A percentile compares a stretch with the other conserved stretches of the same genome.
phyloP scores from a whole-genome alignment of 2,113 vertebrate genomes.

The Hydrochoerus hydrochaeris region DNA sequence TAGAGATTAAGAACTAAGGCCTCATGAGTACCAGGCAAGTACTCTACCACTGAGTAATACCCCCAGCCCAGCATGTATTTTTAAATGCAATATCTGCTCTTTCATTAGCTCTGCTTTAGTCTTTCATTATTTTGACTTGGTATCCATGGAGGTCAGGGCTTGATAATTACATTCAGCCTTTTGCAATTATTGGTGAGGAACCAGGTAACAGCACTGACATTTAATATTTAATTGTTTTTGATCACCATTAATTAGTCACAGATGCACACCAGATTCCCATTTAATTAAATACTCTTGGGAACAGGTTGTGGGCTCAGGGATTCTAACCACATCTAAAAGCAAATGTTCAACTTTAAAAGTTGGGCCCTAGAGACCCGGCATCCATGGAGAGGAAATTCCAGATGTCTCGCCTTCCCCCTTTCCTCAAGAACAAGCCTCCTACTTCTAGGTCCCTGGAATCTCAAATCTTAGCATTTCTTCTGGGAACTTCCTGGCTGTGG shows the following conservation, averaged over 20 bases:
- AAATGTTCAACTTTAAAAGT: conserved; percentile 72
- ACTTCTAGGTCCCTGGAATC: conserved; percentile 27
- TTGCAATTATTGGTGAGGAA: conserved; percentile 69
- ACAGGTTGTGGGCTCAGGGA: conserved; percentile 68
- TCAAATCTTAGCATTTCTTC: conserved; percentile 12
- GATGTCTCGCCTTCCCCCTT: conserved; percentile 69
- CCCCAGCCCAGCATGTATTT: background rate
- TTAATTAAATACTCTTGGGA: conserved; percentile 81
- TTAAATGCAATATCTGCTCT: conserved; percentile 41
- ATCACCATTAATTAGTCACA: conserved; percentile 80
- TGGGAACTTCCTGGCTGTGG: background rate
- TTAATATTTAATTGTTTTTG: conserved; percentile 80
- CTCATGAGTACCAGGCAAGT: background rate
- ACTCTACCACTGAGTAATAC: background rate
- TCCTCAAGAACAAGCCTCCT: conserved; percentile 62
- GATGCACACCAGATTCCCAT: conserved; percentile 76
- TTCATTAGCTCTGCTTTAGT: conserved; percentile 44
- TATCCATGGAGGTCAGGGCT: conserved; percentile 49
- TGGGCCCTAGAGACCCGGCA: conserved; percentile 75
- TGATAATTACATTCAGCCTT: conserved; percentile 69
- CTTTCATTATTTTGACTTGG: conserved; percentile 69
- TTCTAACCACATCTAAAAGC: conserved; percentile 81
- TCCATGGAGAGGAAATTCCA: conserved; percentile 80
- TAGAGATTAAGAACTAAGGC: background rate
- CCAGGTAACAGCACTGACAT: conserved; percentile 77